Conservation (phyloP, 2,113 vertebrate genomes). For the Calidris pygmaea region DNA sequence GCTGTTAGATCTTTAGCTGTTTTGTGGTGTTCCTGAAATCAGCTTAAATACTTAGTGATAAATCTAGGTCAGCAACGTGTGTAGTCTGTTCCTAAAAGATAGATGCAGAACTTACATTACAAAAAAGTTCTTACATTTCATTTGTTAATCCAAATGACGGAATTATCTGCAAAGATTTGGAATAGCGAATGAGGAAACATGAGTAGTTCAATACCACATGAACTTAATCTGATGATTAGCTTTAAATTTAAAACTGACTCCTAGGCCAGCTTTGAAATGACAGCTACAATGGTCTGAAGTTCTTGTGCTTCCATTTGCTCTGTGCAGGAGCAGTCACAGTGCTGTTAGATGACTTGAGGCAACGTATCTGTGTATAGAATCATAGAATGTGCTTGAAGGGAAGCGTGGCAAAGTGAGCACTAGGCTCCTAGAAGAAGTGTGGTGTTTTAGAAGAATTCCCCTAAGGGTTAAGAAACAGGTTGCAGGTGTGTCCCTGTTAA, state of each 20-base stretch:
- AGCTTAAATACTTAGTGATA: not conserved
- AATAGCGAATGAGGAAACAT: not conserved
- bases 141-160: not conserved
- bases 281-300: not conserved
- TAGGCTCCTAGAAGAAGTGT: not conserved
- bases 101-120: not conserved
- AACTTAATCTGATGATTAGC: not conserved
- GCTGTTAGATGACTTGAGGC: not conserved
- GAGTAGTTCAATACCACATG: not conserved
- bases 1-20: not conserved
- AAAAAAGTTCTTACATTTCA: not conserved
- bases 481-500: not conserved
- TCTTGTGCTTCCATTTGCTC: not conserved
- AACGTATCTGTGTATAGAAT: not conserved
- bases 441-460: not conserved
- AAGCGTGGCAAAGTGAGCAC: not conserved
- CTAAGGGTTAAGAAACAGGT: not conserved
- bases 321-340: not conserved
- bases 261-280: not conserved
- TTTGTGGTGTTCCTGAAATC: not conserved
- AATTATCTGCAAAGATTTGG: not conserved
- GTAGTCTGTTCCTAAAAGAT: not conserved
- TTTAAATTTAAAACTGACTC: not conserved
- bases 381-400: not conserved
- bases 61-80: not conserved